Conservation (phyloP, 1,140 invertebrate species). For the Thaumetopoea pityocampa region DNA sequence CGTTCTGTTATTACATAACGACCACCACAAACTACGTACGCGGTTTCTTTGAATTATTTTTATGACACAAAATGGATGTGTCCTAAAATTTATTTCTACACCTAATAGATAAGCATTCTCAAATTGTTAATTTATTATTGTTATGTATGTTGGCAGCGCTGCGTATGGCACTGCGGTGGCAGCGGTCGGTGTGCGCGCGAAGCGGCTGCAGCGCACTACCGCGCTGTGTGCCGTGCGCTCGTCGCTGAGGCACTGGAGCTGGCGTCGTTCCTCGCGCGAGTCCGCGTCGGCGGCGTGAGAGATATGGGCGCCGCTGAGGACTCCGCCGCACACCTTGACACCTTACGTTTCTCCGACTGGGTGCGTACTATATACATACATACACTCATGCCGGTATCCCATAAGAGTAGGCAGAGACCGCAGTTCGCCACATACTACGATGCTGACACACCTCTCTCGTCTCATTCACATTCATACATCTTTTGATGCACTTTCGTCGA, state of each 20-base stretch:
- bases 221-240: slow-evolving; percentile 92
- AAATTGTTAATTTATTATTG: neutral
- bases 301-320: slow-evolving; percentile 78
- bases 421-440: too few relatives aligned
- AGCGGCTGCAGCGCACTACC: slow-evolving; percentile 88
- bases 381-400: too few relatives aligned
- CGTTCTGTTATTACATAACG: too few relatives aligned
- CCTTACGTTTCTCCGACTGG: slow-evolving; percentile 91
- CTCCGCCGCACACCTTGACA: slow-evolving; percentile 82
- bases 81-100: neutral
- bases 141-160: slow-evolving; percentile 76
- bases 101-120: neutral
- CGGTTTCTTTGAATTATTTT: too few relatives aligned
- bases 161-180: slow-evolving; percentile 78
- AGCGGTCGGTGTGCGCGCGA: slow-evolving; percentile 71
- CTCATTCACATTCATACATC: too few relatives aligned
- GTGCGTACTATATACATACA: slow-evolving; percentile 70
- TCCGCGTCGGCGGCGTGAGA: slow-evolving; percentile 79
- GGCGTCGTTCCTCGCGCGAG: slow-evolving; percentile 90
- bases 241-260: slow-evolving; percentile 94
- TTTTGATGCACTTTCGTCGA: too few relatives aligned
- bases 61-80: neutral
- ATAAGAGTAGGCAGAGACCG: too few relatives aligned
- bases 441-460: too few relatives aligned
- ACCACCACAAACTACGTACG: too few relatives aligned